These are phyloP conservation scores for Heliconius melpomene DNA, from an alignment of 1,140 invertebrate species.

Conservation along the genomic window DNA sequence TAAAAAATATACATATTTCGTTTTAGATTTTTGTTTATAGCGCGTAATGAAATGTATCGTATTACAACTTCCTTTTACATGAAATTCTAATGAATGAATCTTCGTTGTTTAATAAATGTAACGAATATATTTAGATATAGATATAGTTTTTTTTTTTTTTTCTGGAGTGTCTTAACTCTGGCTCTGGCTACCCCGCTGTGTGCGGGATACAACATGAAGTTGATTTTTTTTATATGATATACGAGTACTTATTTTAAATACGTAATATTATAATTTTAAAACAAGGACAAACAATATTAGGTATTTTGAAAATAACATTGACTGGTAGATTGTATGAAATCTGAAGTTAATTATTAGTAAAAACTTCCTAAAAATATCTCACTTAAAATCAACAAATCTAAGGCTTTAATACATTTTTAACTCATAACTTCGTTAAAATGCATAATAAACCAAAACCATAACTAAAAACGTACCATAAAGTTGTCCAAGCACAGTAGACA, in stretches of 20 bases:
- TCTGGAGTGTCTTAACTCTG: too few species aligned
- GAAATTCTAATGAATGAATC: neutral
- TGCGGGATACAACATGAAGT: too few species aligned
- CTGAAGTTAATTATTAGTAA: too few species aligned
- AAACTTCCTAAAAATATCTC: too few species aligned
- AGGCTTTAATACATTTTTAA: neutral
- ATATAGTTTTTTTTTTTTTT: too few species aligned
- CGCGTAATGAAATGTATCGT: neutral
- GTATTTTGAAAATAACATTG: neutral
- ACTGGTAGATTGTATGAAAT: neutral
- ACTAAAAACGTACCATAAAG: constrained; percentile 30
- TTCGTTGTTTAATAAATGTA: neutral
- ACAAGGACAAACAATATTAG: neutral
- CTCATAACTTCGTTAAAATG: neutral
- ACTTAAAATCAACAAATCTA: neutral
- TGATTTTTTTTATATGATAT: neutral
- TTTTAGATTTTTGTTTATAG: neutral
- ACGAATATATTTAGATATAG: neutral
- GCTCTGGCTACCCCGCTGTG: too few species aligned
- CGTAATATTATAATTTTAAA: neutral
- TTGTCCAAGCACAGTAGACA: constrained; percentile 26
- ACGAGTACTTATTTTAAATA: neutral
- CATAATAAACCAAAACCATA: constrained; percentile 11
- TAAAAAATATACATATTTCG: neutral
- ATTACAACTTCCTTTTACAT: neutral